phyloP scores from a whole-genome alignment of 2,888 invertebrate genomes.

The Cloeon dipterum region DNA sequence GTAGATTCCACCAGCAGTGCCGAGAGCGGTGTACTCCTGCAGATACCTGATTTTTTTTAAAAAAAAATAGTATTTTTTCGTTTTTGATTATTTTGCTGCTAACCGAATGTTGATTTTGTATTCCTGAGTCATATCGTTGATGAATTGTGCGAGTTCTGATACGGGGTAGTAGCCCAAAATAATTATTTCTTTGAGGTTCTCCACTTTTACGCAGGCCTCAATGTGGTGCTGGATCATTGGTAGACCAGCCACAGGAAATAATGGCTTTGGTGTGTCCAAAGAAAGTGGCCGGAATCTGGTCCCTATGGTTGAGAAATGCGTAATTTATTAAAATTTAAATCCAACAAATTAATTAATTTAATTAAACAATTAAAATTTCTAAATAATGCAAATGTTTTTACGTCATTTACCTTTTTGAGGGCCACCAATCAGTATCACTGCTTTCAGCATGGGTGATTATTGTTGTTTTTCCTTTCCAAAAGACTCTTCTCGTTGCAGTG shows the following conservation, averaged over 20 bases:
- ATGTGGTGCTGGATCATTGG: conserved; percentile 95
- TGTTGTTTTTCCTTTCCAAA: too few species aligned
- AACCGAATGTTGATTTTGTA: conserved; percentile 62
- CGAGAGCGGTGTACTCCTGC: conserved; percentile 84
- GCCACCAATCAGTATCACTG: conserved; percentile 76
- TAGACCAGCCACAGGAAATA: conserved; percentile 90
- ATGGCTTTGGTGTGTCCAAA: conserved; percentile 88
- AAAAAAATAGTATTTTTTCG: conserved; percentile 1
- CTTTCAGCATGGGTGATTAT: conserved; percentile 16
- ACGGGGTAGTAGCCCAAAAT: conserved; percentile 84
- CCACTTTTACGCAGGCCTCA: conserved; percentile 64
- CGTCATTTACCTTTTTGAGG: conserved; percentile 62
- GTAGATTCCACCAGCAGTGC: conserved; percentile 91
- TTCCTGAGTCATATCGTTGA: conserved; percentile 60
- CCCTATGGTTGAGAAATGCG: conserved; percentile 30
- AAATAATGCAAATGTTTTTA: conserved; percentile 3
- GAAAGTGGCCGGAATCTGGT: conserved; percentile 93
- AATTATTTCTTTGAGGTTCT: conserved; percentile 69
- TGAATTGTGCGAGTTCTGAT: conserved; percentile 65
- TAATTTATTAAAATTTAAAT: not conserved
- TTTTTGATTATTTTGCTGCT: not conserved
- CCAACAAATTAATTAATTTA: not conserved
- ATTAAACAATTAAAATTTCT: conserved; percentile 1
- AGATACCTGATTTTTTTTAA: conserved; percentile 54
- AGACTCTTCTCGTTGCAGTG: too few species aligned